These are phyloP conservation scores for Scaptodrosophila latifasciaeformis DNA, from an alignment of 2,888 invertebrate genomes.

Conservation along the genomic window DNA sequence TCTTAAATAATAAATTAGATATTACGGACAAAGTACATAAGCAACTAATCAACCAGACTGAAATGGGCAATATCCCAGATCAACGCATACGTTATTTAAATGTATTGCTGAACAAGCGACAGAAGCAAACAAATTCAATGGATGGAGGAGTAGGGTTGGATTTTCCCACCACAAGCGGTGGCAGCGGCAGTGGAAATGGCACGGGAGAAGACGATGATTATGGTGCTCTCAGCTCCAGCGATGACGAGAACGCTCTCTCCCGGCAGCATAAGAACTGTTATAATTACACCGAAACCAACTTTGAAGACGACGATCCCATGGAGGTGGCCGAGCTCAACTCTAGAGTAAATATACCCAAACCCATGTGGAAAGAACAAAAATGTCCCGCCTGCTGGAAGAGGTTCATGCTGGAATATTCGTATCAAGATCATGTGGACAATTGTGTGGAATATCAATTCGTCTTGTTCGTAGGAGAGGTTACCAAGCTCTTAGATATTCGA, in stretches of 20 bases:
- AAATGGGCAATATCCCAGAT: constrained; percentile 29
- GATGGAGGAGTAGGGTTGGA: constrained; percentile 25
- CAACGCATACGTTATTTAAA: constrained; percentile 62
- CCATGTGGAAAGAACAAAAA: constrained; percentile 73
- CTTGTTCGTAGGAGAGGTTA: constrained; percentile 67
- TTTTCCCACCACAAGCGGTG: constrained; percentile 39
- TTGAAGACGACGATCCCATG: constrained; percentile 74
- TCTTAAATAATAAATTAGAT: constrained; percentile 53
- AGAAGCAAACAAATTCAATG: constrained; percentile 13
- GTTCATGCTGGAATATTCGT: constrained; percentile 74
- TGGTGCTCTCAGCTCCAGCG: constrained; percentile 60
- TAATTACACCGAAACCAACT: constrained; percentile 73
- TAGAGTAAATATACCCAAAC: constrained; percentile 71
- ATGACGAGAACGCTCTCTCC: constrained; percentile 51
- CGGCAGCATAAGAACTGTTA: constrained; percentile 66
- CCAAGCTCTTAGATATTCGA: constrained; percentile 66
- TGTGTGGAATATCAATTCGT: constrained; percentile 73
- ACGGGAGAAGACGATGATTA: constrained; percentile 65
- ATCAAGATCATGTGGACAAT: constrained; percentile 68
- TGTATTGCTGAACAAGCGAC: constrained; percentile 60
- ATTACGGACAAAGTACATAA: constrained; percentile 62
- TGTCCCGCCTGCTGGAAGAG: constrained; percentile 72
- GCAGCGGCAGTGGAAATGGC: constrained; percentile 36
- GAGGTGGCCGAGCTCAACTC: constrained; percentile 59
- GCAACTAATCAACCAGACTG: constrained; percentile 45